Evolutionary conservation across 2,888 invertebrate species (phyloP), one percentile per base, ranked within the genome.

Genomic region (Amiota communis): DNA sequence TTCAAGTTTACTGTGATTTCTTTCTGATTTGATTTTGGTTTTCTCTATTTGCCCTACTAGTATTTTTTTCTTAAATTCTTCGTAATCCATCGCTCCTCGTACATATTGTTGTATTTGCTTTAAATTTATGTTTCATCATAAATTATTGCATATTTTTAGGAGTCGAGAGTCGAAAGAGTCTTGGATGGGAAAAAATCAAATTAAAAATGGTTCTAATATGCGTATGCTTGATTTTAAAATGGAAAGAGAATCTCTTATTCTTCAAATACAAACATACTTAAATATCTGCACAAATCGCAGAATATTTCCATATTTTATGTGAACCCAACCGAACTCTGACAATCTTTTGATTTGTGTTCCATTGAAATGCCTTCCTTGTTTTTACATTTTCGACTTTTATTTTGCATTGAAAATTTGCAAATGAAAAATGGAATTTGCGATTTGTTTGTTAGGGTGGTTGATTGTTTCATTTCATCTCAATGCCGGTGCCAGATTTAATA

Each of bases 341-440:
- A 53, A n/a, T 53, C 23, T 51, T 68, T 20, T 68, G 67, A 68
- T 68, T 68, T 68, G 67, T 68, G 51, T 49, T 48, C 64, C 15
- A 63, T 56, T 56, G n/a, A 15, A 13, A 1, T 56, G 13, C 46
- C 49, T 67, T 65, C n/a, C 23, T 51, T 51, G 67, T 49, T n/a
- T 23, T 51, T 67, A 20, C n/a, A 59, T 49, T 67, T 67, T 51
- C 6, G 36, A 17, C 13, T 68, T 23, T 53, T 17, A 13, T 23
- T 49, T 51, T 67, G 46, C 47, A 67, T 67, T 67, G 17, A 49
- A 67, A 67, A 67, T 67, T n/a, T 51, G 53, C 51, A 68, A 68
- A 53, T 68, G 67, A 51, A 68, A 68, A 53, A 53, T 68, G 53
- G 23, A 53, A 51, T 67, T n/a, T 51, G 67, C 51, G 67, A 17